Evolutionary conservation across 2,888 invertebrate genomes (phyloP).

Genomic region (Microctonus brassicae): DNA sequence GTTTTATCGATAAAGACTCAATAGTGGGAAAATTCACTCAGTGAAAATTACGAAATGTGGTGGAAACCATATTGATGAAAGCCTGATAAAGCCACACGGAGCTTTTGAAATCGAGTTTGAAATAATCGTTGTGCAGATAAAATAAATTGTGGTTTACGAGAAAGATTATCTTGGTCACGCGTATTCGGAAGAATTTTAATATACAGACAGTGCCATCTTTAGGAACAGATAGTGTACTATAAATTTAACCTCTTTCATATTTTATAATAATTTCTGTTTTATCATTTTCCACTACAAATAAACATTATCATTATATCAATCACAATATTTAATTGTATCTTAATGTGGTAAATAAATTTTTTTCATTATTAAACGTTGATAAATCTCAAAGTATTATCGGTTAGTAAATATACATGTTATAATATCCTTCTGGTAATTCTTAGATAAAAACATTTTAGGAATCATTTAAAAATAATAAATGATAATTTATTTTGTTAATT

Average conservation of each 20-base stretch:
- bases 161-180: constrained; percentile 13
- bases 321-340: background rate
- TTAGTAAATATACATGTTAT: too few species aligned
- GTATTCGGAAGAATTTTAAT: background rate
- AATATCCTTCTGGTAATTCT: too few species aligned
- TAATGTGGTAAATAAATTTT: background rate
- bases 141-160: constrained; percentile 26
- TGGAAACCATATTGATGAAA: constrained; percentile 28
- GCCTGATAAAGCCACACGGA: constrained; percentile 14
- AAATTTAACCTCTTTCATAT: background rate
- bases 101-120: constrained; percentile 16
- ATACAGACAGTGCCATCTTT: background rate
- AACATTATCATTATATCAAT: background rate
- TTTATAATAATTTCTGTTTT: background rate
- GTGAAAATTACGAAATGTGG: background rate
- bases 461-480: background rate
- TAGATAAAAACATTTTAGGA: background rate
- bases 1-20: background rate
- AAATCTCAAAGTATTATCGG: too few species aligned
- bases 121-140: constrained; percentile 26
- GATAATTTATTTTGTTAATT: background rate
- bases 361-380: too few species aligned
- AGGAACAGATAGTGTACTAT: background rate
- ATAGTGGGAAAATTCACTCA: background rate
- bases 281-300: background rate